phyloP scores from a whole-genome alignment of 2,888 invertebrate genomes.

The Xanthorhoe spadicearia region DNA sequence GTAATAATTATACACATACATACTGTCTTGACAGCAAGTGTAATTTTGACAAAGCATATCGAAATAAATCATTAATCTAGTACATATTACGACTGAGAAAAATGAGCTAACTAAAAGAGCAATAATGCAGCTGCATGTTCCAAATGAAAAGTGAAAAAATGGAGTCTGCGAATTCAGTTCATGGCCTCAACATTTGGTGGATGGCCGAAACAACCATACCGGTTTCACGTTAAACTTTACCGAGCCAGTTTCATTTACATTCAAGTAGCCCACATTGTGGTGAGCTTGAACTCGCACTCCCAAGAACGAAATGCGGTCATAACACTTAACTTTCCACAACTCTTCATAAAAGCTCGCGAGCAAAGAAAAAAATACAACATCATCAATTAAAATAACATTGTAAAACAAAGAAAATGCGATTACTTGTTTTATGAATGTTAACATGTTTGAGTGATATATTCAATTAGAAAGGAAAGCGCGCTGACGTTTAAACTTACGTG shows the following conservation, averaged over 20 bases:
- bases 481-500: slow-evolving; percentile 43
- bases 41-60: neutral
- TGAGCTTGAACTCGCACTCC: slow-evolving; percentile 16
- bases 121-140: neutral
- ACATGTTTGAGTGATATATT: slow-evolving; percentile 38
- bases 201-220: slow-evolving; percentile 21
- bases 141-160: neutral
- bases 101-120: neutral
- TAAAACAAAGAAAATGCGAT: neutral
- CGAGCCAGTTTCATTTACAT: slow-evolving; percentile 25
- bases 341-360: slow-evolving; percentile 13
- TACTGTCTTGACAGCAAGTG: neutral
- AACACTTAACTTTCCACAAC: slow-evolving; percentile 1
- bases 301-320: slow-evolving; percentile 15
- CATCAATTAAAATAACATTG: neutral
- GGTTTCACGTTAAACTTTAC: slow-evolving; percentile 26
- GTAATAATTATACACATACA: neutral
- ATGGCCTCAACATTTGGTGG: slow-evolving; percentile 8
- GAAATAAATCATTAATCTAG: neutral
- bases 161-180: slow-evolving; percentile 6
- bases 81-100: neutral
- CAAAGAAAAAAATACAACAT: neutral
- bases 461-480: slow-evolving; percentile 56
- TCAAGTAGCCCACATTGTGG: slow-evolving; percentile 11
- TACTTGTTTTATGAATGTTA: slow-evolving; percentile 19